Conservation (phyloP, 2,113 vertebrate species). For the Trinectes maculatus region DNA sequence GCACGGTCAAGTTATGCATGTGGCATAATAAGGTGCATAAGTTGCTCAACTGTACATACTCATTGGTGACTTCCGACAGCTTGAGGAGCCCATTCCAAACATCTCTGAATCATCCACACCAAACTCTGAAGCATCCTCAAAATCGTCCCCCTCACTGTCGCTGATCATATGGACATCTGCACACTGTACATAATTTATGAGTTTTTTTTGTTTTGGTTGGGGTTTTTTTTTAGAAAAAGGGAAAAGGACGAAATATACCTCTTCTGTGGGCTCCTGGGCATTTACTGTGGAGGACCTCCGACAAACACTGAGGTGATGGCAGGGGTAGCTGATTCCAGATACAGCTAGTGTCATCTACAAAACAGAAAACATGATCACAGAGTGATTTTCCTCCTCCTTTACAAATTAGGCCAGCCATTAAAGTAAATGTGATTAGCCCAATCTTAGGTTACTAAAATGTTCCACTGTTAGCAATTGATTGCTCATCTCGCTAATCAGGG, state of each 20-base stretch:
- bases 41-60: constrained; percentile 83
- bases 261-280: constrained; percentile 91
- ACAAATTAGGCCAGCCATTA: not conserved
- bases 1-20: not conserved
- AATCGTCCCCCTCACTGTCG: constrained; percentile 98
- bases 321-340: constrained; percentile 93
- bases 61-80: constrained; percentile 95
- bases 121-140: constrained; percentile 98
- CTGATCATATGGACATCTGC: constrained; percentile 99
- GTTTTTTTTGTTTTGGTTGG: too few species aligned
- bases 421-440: not conserved
- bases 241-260: constrained; percentile 79
- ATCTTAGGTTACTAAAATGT: not conserved
- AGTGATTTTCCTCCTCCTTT: not conserved
- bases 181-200: constrained; percentile 77
- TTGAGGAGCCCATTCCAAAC: constrained; percentile 92
- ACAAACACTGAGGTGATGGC: constrained; percentile 95
- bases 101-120: constrained; percentile 98
- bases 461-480: not conserved
- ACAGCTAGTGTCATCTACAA: constrained; percentile 92
- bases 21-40: too few species aligned
- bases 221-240: too few species aligned
- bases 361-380: constrained; percentile 37
- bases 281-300: constrained; percentile 90
- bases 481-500: constrained; percentile 25